These are phyloP conservation scores for Dendroctonus ponderosae DNA, from an alignment of 1,140 invertebrate species.

Conservation along the genomic window DNA sequence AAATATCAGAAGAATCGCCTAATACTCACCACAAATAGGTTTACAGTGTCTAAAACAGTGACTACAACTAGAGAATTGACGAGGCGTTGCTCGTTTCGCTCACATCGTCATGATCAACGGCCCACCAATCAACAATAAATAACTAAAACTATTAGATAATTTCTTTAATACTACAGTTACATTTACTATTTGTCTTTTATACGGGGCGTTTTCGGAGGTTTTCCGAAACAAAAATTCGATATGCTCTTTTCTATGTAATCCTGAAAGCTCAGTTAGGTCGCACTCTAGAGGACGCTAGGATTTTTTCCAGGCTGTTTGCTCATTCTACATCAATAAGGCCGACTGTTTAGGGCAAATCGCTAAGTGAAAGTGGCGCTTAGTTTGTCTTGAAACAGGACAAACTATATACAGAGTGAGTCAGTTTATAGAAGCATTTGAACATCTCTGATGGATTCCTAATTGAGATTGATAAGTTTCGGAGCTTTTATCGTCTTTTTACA, in stretches of 20 bases:
- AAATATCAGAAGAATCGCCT: constrained; percentile 28
- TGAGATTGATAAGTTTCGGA: too few relatives aligned
- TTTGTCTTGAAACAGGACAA: too few relatives aligned
- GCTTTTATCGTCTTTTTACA: too few relatives aligned
- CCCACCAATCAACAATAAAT: constrained; percentile 27
- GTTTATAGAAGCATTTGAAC: too few relatives aligned
- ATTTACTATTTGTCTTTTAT: constrained; percentile 49
- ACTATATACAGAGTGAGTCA: too few relatives aligned
- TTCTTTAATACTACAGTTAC: constrained; percentile 44
- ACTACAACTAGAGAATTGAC: constrained; percentile 33
- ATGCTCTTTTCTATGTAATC: neutral
- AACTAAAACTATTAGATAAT: constrained; percentile 39
- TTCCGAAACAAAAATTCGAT: neutral
- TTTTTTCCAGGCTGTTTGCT: too few relatives aligned
- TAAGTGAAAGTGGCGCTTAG: too few relatives aligned
- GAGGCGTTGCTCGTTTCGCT: neutral
- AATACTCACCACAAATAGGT: constrained; percentile 42
- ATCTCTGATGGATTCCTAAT: too few relatives aligned
- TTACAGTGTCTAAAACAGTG: constrained; percentile 42
- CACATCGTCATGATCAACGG: constrained; percentile 9
- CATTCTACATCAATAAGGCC: too few relatives aligned
- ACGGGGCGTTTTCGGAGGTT: constrained; percentile 9
- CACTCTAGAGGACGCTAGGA: too few relatives aligned
- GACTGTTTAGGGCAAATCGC: too few relatives aligned
- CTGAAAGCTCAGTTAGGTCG: neutral